Percentiles rank a stretch among this genome's conserved stretches.
Conservation (phyloP, 2,888 invertebrate genomes). For the Drosophila falleni region DNA sequence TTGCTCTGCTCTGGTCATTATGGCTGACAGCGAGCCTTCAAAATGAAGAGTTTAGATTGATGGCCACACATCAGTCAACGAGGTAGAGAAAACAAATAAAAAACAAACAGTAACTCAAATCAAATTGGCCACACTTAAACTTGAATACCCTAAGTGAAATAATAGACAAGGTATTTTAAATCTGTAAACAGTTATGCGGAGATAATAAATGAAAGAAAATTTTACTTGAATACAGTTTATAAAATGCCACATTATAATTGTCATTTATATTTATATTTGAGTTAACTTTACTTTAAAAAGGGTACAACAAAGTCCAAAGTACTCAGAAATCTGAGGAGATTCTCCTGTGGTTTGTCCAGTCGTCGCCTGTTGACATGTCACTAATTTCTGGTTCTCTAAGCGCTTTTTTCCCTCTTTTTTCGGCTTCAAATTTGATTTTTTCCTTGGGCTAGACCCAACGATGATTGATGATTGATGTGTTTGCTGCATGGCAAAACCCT, state of each 20-base stretch:
- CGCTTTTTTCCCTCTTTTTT: conserved; percentile 56
- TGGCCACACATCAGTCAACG: conserved; percentile 77
- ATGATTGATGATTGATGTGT: conserved; percentile 78
- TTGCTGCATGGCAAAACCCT: conserved; percentile 62
- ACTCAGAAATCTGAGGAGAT: conserved; percentile 13
- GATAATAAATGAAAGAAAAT: background rate
- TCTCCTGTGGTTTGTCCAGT: conserved; percentile 38
- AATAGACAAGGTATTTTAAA: background rate
- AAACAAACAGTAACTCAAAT: conserved; percentile 11
- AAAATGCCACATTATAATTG: background rate
- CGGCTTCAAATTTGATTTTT: conserved; percentile 46
- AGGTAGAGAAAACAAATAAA: conserved; percentile 31
- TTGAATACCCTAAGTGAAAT: conserved; percentile 24
- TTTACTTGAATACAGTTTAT: background rate
- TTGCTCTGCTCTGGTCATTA: conserved; percentile 75
- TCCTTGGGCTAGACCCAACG: conserved; percentile 28
- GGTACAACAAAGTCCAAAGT: background rate
- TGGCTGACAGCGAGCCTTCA: conserved; percentile 79
- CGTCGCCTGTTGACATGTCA: conserved; percentile 74
- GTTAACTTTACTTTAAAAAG: background rate
- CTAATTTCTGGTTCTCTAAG: conserved; percentile 69
- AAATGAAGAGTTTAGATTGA: conserved; percentile 81
- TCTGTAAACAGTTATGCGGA: no score
- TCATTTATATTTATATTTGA: background rate
- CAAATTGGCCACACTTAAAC: conserved; percentile 3